Evolutionary conservation across 2,888 invertebrate species (phyloP).

Genomic region (Thera britannica): DNA sequence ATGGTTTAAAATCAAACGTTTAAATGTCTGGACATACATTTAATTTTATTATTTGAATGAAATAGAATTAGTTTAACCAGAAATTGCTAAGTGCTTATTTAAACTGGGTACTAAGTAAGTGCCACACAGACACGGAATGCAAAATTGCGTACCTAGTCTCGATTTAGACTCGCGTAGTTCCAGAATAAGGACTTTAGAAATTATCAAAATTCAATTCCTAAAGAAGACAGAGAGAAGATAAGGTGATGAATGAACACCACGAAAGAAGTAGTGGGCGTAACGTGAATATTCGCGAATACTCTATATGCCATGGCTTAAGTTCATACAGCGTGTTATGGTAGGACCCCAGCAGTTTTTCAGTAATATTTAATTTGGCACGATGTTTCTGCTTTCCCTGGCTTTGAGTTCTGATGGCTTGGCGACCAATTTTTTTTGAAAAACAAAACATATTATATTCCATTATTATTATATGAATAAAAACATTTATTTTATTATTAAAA

Average conservation of each 20-base stretch:
- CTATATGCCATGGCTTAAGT: not conserved
- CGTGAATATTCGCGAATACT: not conserved
- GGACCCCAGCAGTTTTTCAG: slow-evolving; percentile 44
- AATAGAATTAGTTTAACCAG: too few relatives aligned
- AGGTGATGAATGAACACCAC: not conserved
- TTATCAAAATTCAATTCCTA: not conserved
- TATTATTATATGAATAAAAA: slow-evolving; percentile 61
- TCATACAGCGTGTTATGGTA: slow-evolving; percentile 12
- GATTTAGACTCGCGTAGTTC: not conserved
- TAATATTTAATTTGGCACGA: slow-evolving; percentile 75
- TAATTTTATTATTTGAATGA: too few relatives aligned
- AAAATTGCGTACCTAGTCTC: too few relatives aligned
- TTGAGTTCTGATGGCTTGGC: slow-evolving; percentile 71
- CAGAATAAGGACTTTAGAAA: not conserved
- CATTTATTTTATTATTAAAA: slow-evolving; percentile 68
- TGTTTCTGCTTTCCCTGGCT: slow-evolving; percentile 48
- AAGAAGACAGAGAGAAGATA: too few relatives aligned
- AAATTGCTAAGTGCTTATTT: too few relatives aligned
- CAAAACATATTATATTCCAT: slow-evolving; percentile 59
- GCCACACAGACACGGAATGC: too few relatives aligned
- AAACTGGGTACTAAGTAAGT: too few relatives aligned
- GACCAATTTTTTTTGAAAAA: slow-evolving; percentile 47
- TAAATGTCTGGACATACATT: too few relatives aligned
- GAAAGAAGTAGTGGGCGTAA: not conserved
- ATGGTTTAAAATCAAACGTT: too few relatives aligned